phyloP scores from a whole-genome alignment of 2,797 vertebrate genomes.

The Ctenopoma kingsleyae region DNA sequence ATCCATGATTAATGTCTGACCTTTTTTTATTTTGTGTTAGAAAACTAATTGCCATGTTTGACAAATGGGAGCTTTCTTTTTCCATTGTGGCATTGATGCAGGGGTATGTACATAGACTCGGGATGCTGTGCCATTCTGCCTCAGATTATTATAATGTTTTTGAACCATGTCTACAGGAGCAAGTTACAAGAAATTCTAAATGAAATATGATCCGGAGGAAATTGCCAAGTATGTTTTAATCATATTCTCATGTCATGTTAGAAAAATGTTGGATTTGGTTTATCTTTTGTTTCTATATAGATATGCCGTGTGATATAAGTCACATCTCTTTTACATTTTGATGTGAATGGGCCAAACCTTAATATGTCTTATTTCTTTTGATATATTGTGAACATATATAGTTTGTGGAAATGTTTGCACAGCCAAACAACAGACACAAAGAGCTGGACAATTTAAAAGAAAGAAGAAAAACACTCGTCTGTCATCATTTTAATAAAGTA shows the following conservation, averaged over 20 bases:
- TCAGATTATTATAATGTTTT: constrained; percentile 29
- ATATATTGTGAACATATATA: constrained; percentile 5
- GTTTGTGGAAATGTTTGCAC: constrained; percentile 35
- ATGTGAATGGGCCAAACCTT: constrained; percentile 54
- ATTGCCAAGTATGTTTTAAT: constrained; percentile 58
- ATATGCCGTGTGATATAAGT: constrained; percentile 35
- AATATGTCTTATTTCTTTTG: constrained; percentile 13
- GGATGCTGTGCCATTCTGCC: constrained; percentile 52
- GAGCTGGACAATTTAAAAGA: constrained; percentile 7
- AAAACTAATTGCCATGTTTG: constrained; percentile 53
- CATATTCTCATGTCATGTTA: constrained; percentile 22
- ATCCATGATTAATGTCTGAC: constrained; percentile 49
- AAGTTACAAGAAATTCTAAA: constrained; percentile 19
- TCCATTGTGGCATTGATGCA: constrained; percentile 30
- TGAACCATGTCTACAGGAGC: constrained; percentile 16
- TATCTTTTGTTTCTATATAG: constrained; percentile 34
- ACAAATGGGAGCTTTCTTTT: constrained; percentile 39
- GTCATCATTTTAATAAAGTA: constrained; percentile 28
- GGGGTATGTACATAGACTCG: constrained; percentile 27
- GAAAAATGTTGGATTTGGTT: constrained; percentile 22
- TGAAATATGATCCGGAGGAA: constrained; percentile 27
- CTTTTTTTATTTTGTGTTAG: constrained; percentile 39
- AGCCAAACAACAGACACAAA: constrained; percentile 16
- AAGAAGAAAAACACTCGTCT: constrained; percentile 38
- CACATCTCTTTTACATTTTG: constrained; percentile 23